Percentiles rank a stretch among this genome's conserved stretches.
phyloP scores from a whole-genome alignment of 2,888 invertebrate species.

The Ceratothoa steindachneri region DNA sequence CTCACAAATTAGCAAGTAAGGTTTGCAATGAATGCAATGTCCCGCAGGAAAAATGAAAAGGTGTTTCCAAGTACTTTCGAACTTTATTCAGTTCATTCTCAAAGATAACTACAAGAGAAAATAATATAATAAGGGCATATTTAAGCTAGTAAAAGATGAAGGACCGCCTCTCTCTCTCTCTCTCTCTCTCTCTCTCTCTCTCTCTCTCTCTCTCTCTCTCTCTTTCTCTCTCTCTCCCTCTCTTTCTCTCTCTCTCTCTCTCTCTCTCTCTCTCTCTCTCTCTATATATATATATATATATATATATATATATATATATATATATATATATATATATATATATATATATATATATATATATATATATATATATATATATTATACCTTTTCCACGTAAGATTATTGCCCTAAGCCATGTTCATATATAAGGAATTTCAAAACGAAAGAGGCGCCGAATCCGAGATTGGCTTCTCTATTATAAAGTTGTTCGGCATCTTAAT shows the following conservation, averaged over 20 bases:
- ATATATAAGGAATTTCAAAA: background rate
- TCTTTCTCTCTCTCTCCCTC: slow-evolving; percentile 12
- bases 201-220: slow-evolving; percentile 13
- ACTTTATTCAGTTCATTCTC: no score
- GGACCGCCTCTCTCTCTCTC: background rate
- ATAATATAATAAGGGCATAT: no score
- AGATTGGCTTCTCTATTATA: background rate
- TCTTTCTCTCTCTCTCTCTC: slow-evolving; percentile 17
- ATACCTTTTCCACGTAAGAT: background rate
- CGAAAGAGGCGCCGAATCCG: background rate
- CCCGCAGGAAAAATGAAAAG: no score
- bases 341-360: slow-evolving; percentile 12
- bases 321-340: slow-evolving; percentile 14
- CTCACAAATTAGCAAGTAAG: no score
- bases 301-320: background rate
- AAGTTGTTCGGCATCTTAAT: background rate
- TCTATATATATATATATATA: background rate
- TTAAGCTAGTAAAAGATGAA: background rate
- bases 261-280: background rate
- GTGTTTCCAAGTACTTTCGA: no score
- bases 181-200: slow-evolving; percentile 2
- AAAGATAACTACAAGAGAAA: no score
- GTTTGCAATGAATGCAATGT: no score
- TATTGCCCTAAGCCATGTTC: background rate
- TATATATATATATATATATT: background rate